Conservation (phyloP, 1,140 invertebrate genomes). For the Rhagoletis zephyria region DNA sequence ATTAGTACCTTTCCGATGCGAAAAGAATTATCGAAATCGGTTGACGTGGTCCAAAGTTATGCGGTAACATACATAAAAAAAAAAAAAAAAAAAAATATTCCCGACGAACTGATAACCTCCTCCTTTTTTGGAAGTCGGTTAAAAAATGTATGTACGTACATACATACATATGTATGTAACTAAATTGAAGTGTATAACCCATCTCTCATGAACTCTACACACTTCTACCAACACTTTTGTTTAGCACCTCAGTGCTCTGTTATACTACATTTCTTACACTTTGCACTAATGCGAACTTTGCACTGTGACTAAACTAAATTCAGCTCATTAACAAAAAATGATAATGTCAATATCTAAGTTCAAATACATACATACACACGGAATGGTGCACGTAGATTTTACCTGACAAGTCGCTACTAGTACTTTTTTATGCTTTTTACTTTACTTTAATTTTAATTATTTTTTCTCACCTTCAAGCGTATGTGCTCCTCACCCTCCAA, state of each 20-base stretch:
- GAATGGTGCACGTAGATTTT: no score
- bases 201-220: no score
- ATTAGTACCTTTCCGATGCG: no score
- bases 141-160: constrained; percentile 1
- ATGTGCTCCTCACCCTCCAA: constrained; percentile 79
- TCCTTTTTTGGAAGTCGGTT: no score
- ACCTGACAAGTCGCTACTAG: not conserved
- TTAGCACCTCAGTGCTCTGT: not conserved
- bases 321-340: not conserved
- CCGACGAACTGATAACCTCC: no score
- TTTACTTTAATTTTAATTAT: not conserved
- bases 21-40: no score
- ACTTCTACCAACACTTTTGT: not conserved
- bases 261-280: not conserved
- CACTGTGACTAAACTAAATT: not conserved
- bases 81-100: no score
- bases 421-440: no score
- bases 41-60: no score
- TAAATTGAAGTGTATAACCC: no score
- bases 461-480: constrained; percentile 75
- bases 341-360: not conserved
- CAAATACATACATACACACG: not conserved
- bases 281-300: not conserved
- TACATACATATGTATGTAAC: not conserved
- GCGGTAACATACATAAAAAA: no score